phyloP scores from a whole-genome alignment of 2,113 vertebrate species.

The Gymnogyps californianus region DNA sequence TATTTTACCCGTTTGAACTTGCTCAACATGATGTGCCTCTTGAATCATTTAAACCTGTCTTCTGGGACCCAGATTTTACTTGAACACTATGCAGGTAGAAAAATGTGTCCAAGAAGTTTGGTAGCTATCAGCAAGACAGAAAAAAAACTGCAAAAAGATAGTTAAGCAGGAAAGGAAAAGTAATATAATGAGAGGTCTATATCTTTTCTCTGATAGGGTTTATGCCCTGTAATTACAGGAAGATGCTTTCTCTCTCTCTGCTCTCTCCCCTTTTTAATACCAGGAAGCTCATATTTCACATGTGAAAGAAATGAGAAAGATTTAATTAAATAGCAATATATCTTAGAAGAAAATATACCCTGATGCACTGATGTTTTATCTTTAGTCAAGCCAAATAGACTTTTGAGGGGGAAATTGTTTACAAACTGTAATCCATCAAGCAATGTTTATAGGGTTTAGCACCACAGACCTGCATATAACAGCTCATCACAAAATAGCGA shows the following conservation, averaged over 20 bases:
- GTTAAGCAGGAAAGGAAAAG: background rate
- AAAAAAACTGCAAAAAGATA: background rate
- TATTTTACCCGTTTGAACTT: background rate
- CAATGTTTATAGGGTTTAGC: background rate
- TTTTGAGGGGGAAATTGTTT: background rate
- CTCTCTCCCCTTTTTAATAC: background rate
- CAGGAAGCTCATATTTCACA: conserved; percentile 36
- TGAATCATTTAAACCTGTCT: background rate
- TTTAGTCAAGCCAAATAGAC: conserved; percentile 28
- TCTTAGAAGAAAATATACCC: conserved; percentile 21
- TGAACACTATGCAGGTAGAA: background rate
- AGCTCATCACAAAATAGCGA: background rate
- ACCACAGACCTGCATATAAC: background rate
- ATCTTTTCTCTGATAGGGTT: conserved; percentile 1
- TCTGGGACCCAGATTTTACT: background rate
- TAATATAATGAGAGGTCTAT: background rate
- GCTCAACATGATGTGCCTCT: background rate
- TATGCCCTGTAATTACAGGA: conserved; percentile 33
- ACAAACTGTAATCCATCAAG: conserved; percentile 32
- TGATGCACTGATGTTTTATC: background rate
- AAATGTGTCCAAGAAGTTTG: background rate
- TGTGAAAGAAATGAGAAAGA: conserved; percentile 39
- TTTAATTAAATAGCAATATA: conserved; percentile 43
- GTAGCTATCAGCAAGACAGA: background rate
- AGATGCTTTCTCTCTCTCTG: background rate